phyloP scores from a whole-genome alignment of 2,113 vertebrate species.

The Nothobranchius kuhntae region DNA sequence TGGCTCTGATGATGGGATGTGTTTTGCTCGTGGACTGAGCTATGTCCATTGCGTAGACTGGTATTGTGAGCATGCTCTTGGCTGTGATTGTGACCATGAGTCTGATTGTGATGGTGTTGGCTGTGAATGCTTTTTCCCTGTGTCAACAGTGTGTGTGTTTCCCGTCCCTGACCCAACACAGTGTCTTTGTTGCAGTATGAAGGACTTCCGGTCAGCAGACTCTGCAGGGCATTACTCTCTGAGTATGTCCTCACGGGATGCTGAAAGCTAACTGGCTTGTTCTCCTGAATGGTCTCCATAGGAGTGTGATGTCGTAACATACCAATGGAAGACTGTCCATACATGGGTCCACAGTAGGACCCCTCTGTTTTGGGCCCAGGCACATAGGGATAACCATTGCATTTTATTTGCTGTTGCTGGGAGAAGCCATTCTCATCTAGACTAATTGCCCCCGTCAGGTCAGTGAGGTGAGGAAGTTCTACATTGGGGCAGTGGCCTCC shows the following conservation, averaged over 20 bases:
- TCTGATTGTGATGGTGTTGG: slow-evolving; percentile 73
- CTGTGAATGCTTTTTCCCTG: slow-evolving; percentile 66
- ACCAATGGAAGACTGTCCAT: slow-evolving; percentile 84
- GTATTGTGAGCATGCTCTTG: slow-evolving; percentile 67
- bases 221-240: slow-evolving; percentile 89
- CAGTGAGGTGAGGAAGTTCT: slow-evolving; percentile 90
- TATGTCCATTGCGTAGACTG: slow-evolving; percentile 65
- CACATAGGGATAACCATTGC: slow-evolving; percentile 82
- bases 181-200: slow-evolving; percentile 78
- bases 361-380: slow-evolving; percentile 83
- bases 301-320: slow-evolving; percentile 87
- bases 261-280: slow-evolving; percentile 91
- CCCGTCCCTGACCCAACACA: slow-evolving; percentile 66
- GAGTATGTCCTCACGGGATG: slow-evolving; percentile 82
- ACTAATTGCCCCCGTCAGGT: slow-evolving; percentile 89
- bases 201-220: slow-evolving; percentile 85
- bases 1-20: slow-evolving; percentile 69
- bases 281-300: slow-evolving; percentile 99
- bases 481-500: slow-evolving; percentile 85
- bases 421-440: slow-evolving; percentile 81
- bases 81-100: slow-evolving; percentile 65
- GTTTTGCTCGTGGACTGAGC: slow-evolving; percentile 64
- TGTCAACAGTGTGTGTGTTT: slow-evolving; percentile 68
- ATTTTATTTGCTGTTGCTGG: slow-evolving; percentile 71
- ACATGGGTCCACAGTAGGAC: slow-evolving; percentile 85